Evolutionary conservation across 2,888 invertebrate genomes (phyloP), one percentile per base, ranked within the genome.

Genomic region (Octodonta nipae): DNA sequence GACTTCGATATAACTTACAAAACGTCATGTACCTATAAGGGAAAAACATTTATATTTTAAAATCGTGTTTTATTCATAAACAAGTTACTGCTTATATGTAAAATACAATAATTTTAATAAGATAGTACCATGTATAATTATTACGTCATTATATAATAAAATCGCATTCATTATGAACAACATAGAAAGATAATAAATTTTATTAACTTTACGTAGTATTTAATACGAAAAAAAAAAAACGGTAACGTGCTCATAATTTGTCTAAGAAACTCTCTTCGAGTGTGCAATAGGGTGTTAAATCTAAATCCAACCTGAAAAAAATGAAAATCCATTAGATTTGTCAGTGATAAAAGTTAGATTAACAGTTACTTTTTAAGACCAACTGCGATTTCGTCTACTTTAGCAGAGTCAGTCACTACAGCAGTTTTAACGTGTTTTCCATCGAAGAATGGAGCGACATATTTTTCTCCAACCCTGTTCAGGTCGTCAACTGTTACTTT

Each of bases 371-470:
- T 71, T 50, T 71, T 68, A 46, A 86, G 78, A 4, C 71, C 74
- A 7, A 67, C 61, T 26, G 70, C 65, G 43, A 82, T 63, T 51
- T 80, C 78, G 11, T 67, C 61, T 29, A 78, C 75, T 61, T 84
- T 84, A 36, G 75, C 67, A 7, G 84, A 79, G 56, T 83, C 80
- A 53, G 84, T 85, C 15, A 81, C 80, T 41, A 86, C 62, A 11
- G 78, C 73, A n/a, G 79, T 72, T 51, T 72, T 73, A 30, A 73
- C 66, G 36, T 60, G 51, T 8, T 58, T 55, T 0, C 71, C 58
- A 49, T 77, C 68, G 56, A 87, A 80, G 38, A 88, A 60, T 2
- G 71, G 58, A 2, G 71, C 66, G 32, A 88, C 63, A 66, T 86
- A 86, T 45, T 71, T 70, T n/a, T 64, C 60, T 1, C 80, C 85